These are phyloP conservation scores for Leptobrachium ailaonicum DNA, from an alignment of 2,113 vertebrate genomes.

Conservation along the genomic window DNA sequence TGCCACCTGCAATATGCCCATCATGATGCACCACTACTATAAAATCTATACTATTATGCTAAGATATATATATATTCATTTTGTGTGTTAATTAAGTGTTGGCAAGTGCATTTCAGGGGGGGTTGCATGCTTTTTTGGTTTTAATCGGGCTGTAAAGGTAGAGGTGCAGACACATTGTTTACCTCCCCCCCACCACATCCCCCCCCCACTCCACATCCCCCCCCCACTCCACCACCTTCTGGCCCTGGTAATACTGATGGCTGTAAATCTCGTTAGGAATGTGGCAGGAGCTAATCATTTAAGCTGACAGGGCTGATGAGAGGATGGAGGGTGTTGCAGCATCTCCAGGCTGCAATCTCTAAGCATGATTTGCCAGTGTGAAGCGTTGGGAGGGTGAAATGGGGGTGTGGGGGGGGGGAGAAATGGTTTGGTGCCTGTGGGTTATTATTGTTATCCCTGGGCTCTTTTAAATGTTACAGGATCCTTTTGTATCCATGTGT, in stretches of 20 bases:
- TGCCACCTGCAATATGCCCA: not conserved
- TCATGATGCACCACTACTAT: not conserved
- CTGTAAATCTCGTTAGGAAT: not conserved
- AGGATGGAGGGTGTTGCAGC: not conserved
- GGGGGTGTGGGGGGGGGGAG: too few relatives aligned
- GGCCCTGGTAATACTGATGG: not conserved
- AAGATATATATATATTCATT: too few relatives aligned
- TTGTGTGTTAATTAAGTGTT: too few relatives aligned
- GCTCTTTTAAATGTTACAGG: not conserved
- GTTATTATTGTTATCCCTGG: not conserved
- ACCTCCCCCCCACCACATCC: too few relatives aligned
- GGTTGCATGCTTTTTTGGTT: too few relatives aligned
- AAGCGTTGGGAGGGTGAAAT: not conserved
- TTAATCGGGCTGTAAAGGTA: too few relatives aligned
- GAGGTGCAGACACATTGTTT: too few relatives aligned
- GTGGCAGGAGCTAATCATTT: conserved; percentile 13
- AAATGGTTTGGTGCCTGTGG: too few relatives aligned
- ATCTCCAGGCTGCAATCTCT: not conserved
- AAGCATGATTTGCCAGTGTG: not conserved
- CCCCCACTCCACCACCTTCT: too few relatives aligned
- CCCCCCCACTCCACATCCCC: too few relatives aligned
- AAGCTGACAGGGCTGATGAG: conserved; percentile 22
- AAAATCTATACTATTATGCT: too few relatives aligned
- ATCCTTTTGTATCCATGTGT: not conserved
- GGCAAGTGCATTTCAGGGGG: too few relatives aligned